Evolutionary conservation across 64 coral and sea anemone genomes (phyloP).

Genomic region (Stylophora pistillata): DNA sequence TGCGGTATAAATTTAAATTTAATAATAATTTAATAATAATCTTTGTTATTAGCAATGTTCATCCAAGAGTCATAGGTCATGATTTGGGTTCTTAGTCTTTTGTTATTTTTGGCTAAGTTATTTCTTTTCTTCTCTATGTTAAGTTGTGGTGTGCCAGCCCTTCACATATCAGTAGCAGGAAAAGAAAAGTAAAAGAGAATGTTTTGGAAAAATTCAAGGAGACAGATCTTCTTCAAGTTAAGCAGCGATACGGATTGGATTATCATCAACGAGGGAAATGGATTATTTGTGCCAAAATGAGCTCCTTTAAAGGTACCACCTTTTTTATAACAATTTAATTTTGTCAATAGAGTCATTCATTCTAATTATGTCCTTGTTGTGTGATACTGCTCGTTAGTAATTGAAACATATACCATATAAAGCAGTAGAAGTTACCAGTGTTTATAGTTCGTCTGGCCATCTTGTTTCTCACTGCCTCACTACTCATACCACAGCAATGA

Average conservation of each 20-base stretch:
- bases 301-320: constrained; percentile 2
- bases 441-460: too few relatives aligned
- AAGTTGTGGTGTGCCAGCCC: constrained; percentile 31
- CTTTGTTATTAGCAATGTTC: too few relatives aligned
- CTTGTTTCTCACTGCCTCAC: too few relatives aligned
- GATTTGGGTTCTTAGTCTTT: not conserved
- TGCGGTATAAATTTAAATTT: too few relatives aligned
- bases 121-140: not conserved
- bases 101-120: not conserved
- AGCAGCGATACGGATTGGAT: constrained; percentile 49
- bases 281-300: constrained; percentile 18
- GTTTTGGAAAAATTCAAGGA: constrained; percentile 14
- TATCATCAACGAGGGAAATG: constrained; percentile 76
- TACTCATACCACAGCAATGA: too few relatives aligned
- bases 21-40: too few relatives aligned
- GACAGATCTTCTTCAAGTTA: constrained; percentile 31
- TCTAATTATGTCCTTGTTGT: too few relatives aligned
- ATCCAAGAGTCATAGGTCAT: too few relatives aligned
- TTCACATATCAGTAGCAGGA: not conserved
- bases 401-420: too few relatives aligned
- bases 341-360: too few relatives aligned
- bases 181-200: not conserved
- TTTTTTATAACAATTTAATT: not conserved
- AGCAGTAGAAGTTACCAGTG: too few relatives aligned
- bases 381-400: too few relatives aligned